Evolutionary conservation across 2,888 invertebrate species (phyloP), one percentile per base, ranked within the genome.

Genomic region (Sphaerophoria taeniata): DNA sequence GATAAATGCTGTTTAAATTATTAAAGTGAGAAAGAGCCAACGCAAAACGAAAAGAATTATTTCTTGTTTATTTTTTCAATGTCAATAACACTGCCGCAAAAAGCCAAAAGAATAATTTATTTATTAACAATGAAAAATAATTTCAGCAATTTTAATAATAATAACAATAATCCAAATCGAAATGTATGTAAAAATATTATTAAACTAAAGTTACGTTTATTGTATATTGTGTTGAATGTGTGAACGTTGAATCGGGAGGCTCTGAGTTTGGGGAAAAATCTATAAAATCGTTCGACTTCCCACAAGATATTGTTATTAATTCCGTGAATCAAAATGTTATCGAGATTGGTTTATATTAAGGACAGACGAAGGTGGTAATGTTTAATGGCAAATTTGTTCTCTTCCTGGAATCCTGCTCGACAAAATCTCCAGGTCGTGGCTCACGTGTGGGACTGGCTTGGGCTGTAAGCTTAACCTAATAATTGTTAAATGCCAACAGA

Each of bases 41-140:
- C 76, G 72, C 53, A 85, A 70, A 24, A 24, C 24, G 24, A 5
- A 14, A 16, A 82, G 51, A 80, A 75, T 24, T 77, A 73, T 73
- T 78, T 86, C 77, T 86, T 86, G 86, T 86, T 86, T 86, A 86
- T 82, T 86, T 86, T 65, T 86, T 86, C 86, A 86, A 86, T 86
- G 86, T 82, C 82, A 86, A 86, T 82, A 86, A 82, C 86, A 86
- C 74, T 72, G 73, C 81, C 76, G 81, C 73, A 63, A 73, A 80
- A 53, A 72, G 47, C 61, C 31, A 45, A 74, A 76, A 70, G 63
- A 76, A 80, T 79, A 72, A 82, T 70, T 75, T 67, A 58, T 70
- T 70, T 81, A 85, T 80, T 76, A 79, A 79, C 79, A 79, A 76
- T 73, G 55, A 73, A 79, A 69, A 85, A 36, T 24, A 36, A 33